Evolutionary conservation across 30 jellyfish, hydroid and myxozoan species (phyloP), one percentile per base, ranked within the genome.

Genomic region (Clytia hemisphaerica): DNA sequence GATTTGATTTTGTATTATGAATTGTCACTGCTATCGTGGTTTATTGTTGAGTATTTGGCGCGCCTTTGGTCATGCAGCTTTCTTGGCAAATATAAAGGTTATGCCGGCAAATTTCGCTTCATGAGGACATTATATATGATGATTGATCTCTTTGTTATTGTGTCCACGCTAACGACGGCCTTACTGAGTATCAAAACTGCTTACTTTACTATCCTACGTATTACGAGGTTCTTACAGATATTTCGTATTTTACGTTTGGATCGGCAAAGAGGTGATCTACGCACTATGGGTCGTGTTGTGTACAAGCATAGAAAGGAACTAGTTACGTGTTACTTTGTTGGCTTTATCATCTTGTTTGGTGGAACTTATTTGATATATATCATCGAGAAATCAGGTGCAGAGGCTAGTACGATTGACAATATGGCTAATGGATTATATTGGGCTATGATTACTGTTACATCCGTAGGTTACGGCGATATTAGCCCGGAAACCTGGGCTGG

Each of bases 401-500:
- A 85, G 21, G 97, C 79, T 35, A 77, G 79, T 1, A 79, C 94
- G 4, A 91, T 87, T 27, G 46, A 74, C 45, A 91, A 87, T 45
- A 50, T 87, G 73, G 93, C 84, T 1, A 87, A 68, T 63, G 94
- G 97, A 32, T 68, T 87, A 61, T 87, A 87, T 49, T 87, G 97
- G 97, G 97, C 91, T 2, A 81, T 87, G 59, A 85, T 87, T 49
- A 85, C 81, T 28, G 58, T 69, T 47, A 44, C 81, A 24, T 33
- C 97, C 21, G 80, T 88, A 22, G 97, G 97, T 19, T 88, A 79
- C 67, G 97, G 97, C 27, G 97, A 88, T 58, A 34, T 73, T 1
- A 38, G 93, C 29, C 97, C 97, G 1, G 79, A 76, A 50, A 66
- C 97, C 47, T 88, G 97, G 97, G 82, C 74, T 2, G 94, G 94